phyloP scores from a whole-genome alignment of 2,888 invertebrate species.

The Formica aserva region DNA sequence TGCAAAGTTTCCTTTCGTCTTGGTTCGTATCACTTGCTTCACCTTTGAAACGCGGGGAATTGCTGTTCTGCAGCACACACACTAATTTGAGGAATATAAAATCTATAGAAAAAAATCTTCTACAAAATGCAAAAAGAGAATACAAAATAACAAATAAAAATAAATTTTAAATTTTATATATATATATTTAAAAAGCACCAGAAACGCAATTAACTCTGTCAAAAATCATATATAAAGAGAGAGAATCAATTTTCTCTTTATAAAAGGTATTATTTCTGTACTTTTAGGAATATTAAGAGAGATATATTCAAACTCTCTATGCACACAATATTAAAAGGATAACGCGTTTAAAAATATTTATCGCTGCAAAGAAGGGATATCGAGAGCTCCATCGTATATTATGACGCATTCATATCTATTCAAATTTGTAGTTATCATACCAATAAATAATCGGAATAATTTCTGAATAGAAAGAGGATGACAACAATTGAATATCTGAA shows the following conservation, averaged over 20 bases:
- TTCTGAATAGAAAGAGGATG: background rate
- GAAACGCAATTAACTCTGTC: background rate
- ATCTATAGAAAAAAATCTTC: background rate
- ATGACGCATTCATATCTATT: background rate
- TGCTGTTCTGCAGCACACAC: background rate
- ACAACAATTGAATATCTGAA: background rate
- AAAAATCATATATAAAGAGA: background rate
- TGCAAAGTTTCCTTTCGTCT: background rate
- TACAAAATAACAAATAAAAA: background rate
- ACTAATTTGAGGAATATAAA: background rate
- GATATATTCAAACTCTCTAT: background rate
- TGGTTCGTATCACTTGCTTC: background rate
- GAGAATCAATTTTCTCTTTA: background rate
- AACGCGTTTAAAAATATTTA: slow-evolving; percentile 1
- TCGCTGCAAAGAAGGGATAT: background rate
- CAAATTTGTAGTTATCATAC: background rate
- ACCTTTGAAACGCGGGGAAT: background rate
- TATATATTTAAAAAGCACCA: background rate
- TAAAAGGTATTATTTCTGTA: background rate
- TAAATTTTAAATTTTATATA: background rate
- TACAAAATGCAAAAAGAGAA: background rate
- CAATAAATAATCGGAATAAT: background rate
- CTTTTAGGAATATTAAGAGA: background rate
- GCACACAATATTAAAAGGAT: background rate
- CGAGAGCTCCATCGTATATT: background rate